Evolutionary conservation across 1,140 invertebrate genomes (phyloP).

Genomic region (Episyrphus balteatus): DNA sequence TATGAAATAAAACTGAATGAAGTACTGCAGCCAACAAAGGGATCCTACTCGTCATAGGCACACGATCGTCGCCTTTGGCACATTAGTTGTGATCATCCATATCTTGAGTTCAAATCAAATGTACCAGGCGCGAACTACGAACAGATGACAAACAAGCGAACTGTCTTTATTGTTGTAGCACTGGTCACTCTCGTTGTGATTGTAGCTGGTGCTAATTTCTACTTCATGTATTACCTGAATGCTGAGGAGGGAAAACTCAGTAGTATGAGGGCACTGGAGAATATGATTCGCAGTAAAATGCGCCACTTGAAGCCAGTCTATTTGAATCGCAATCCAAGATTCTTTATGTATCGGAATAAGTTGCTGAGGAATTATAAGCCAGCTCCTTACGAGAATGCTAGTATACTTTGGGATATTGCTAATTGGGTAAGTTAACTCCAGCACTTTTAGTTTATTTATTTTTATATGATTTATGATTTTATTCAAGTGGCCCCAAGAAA

Average conservation of each 20-base stretch:
- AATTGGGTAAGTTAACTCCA: constrained; percentile 31
- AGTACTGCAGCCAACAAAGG: no score
- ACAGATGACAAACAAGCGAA: constrained; percentile 27
- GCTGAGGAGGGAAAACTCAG: constrained; percentile 24
- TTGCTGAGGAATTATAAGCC: constrained; percentile 32
- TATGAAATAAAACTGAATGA: no score
- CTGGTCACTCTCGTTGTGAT: constrained; percentile 24
- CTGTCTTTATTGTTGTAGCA: constrained; percentile 23
- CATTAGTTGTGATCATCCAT: no score
- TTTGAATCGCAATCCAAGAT: constrained; percentile 35
- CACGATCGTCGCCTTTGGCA: no score
- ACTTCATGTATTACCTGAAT: constrained; percentile 37
- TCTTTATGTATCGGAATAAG: constrained; percentile 34
- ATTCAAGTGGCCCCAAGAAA: constrained; percentile 56
- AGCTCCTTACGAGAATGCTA: constrained; percentile 26
- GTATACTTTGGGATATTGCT: constrained; percentile 34
- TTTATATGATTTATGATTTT: constrained; percentile 9
- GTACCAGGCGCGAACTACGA: background rate
- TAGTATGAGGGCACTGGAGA: constrained; percentile 26
- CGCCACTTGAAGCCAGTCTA: constrained; percentile 30
- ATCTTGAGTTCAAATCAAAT: no score
- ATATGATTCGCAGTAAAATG: constrained; percentile 28
- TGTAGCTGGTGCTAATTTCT: constrained; percentile 32
- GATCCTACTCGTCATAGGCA: no score
- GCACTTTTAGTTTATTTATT: background rate